Conservation (phyloP, 2,888 invertebrate species). For the Chaetoderma sp. region DNA sequence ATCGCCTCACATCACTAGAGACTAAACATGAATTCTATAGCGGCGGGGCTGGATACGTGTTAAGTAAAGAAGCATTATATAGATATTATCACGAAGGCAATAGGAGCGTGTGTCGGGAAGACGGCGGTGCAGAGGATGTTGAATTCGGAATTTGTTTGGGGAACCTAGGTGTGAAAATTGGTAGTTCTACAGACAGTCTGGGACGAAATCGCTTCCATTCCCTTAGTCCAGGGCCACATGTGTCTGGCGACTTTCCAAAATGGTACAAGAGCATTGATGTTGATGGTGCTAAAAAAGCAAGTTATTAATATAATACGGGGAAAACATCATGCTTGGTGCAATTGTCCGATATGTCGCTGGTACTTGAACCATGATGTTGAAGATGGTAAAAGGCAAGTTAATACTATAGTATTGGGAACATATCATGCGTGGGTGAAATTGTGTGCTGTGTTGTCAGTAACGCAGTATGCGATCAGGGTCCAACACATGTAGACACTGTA, state of each 20-base stretch:
- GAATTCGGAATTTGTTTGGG: slow-evolving; percentile 93
- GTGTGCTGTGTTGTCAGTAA: too few species aligned
- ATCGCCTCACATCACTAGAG: slow-evolving; percentile 58
- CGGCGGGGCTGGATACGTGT: slow-evolving; percentile 78
- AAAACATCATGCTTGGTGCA: too few species aligned
- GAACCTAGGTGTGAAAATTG: slow-evolving; percentile 85
- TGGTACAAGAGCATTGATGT: neutral
- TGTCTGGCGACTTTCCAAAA: neutral
- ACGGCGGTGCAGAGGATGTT: slow-evolving; percentile 88
- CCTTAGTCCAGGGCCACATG: slow-evolving; percentile 83
- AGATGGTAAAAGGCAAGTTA: too few species aligned
- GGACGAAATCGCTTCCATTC: slow-evolving; percentile 93
- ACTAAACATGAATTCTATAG: slow-evolving; percentile 70
- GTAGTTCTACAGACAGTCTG: slow-evolving; percentile 86
- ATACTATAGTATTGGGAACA: too few species aligned
- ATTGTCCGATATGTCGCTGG: too few species aligned
- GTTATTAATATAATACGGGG: too few species aligned
- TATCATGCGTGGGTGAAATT: too few species aligned
- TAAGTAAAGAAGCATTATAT: slow-evolving; percentile 83
- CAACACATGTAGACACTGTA: too few species aligned
- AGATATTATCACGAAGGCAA: slow-evolving; percentile 77
- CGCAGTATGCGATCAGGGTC: too few species aligned
- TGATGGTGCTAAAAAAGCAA: neutral
- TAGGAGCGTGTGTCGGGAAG: slow-evolving; percentile 77
- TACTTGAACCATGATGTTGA: too few species aligned